Percentiles rank a stretch among this genome's conserved stretches.
These are phyloP conservation scores for Cremastinae sp. DNA, from an alignment of 2,888 invertebrate genomes.

Conservation along the genomic window DNA sequence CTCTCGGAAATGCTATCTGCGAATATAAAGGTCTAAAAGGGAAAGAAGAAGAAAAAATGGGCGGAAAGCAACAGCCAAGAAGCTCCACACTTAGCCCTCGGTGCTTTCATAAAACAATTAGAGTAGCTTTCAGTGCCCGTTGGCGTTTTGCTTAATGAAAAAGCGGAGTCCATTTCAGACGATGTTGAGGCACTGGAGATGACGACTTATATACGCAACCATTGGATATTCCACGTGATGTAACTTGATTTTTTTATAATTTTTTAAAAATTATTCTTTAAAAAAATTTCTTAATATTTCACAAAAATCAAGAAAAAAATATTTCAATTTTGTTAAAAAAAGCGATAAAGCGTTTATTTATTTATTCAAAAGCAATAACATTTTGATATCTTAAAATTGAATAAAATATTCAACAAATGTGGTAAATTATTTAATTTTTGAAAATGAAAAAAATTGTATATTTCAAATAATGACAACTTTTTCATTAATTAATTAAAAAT, in stretches of 20 bases:
- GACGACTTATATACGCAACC: constrained; percentile 9
- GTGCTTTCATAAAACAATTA: constrained; percentile 67
- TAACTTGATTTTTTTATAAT: not conserved
- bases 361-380: no score
- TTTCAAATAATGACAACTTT: no score
- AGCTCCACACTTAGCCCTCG: constrained; percentile 64
- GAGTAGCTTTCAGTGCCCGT: constrained; percentile 58
- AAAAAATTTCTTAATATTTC: no score
- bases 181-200: constrained; percentile 37
- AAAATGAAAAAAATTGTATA: no score
- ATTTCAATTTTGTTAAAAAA: no score
- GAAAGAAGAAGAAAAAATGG: constrained; percentile 5
- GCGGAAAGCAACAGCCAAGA: constrained; percentile 56
- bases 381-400: no score
- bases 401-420: no score
- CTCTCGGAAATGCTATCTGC: constrained; percentile 33
- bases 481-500: no score
- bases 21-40: constrained; percentile 8
- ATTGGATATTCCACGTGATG: not conserved
- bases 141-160: constrained; percentile 66
- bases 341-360: no score
- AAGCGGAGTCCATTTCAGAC: constrained; percentile 56
- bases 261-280: constrained; percentile 4
- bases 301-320: no score
- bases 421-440: no score